phyloP scores from a whole-genome alignment of 2,797 vertebrate species.

The Tamandua tetradactyla region DNA sequence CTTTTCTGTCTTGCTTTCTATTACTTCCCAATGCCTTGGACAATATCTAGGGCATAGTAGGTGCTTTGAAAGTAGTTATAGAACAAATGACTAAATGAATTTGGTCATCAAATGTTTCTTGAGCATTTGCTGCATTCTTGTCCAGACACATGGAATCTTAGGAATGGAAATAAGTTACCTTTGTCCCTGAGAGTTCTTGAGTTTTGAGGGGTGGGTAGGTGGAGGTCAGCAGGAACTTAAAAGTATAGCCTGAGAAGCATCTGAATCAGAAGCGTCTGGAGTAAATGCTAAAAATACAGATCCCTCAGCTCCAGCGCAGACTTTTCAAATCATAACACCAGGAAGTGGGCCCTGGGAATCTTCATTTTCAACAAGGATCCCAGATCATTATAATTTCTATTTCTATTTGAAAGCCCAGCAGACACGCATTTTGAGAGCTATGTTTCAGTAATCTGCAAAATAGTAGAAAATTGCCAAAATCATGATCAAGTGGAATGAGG shows the following conservation, averaged over 20 bases:
- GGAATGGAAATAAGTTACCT: background rate
- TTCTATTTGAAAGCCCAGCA: background rate
- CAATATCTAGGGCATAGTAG: too few relatives aligned
- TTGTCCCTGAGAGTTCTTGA: background rate
- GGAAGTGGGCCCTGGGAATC: background rate
- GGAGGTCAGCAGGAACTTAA: background rate
- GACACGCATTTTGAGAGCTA: fast-evolving
- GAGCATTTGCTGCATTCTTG: background rate
- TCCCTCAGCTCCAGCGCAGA: fast-evolving
- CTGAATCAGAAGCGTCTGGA: background rate
- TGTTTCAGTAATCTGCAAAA: background rate
- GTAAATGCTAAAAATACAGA: background rate
- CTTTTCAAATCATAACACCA: background rate
- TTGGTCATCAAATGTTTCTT: background rate
- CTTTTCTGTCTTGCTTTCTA: background rate
- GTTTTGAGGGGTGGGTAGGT: background rate
- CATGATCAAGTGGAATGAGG: background rate
- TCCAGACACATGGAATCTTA: background rate
- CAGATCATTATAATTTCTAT: background rate
- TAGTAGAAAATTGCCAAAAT: background rate
- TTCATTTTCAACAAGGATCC: background rate
- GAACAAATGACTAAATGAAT: background rate
- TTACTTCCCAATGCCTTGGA: background rate
- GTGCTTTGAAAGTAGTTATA: background rate
- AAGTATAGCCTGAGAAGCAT: background rate